A percentile compares a stretch with the other conserved stretches of the same genome.
phyloP scores from a whole-genome alignment of 1,140 invertebrate genomes.

The Tachypleus tridentatus region DNA sequence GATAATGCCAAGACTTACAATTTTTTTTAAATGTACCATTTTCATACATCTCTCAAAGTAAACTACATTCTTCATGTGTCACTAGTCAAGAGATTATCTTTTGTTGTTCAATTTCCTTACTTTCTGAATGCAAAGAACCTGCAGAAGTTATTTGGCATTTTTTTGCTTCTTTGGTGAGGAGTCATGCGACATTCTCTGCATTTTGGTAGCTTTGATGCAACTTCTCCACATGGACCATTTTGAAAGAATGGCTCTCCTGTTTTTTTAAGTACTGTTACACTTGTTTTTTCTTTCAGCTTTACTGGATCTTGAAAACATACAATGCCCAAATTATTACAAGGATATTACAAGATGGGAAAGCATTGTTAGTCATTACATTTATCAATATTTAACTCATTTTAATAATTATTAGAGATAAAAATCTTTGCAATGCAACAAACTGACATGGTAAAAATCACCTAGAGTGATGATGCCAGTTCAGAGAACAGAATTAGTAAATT shows the following conservation, averaged over 20 bases:
- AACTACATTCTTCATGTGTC: too few species aligned
- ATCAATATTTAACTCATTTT: neutral
- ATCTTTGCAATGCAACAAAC: too few species aligned
- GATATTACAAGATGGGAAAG: neutral
- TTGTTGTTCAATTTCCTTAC: conserved; percentile 20
- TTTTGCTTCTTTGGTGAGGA: conserved; percentile 65
- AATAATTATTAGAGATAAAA: too few species aligned
- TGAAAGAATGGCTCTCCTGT: conserved; percentile 67
- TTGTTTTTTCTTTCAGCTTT: conserved; percentile 34
- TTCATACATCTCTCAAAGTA: too few species aligned
- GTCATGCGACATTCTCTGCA: conserved; percentile 84
- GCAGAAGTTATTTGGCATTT: conserved; percentile 85
- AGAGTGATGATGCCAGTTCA: too few species aligned
- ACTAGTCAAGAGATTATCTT: neutral
- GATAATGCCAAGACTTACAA: too few species aligned
- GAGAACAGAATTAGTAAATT: too few species aligned
- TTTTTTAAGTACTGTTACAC: conserved; percentile 54
- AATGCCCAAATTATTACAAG: neutral
- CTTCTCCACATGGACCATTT: conserved; percentile 76
- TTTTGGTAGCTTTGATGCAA: conserved; percentile 73
- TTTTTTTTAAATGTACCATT: too few species aligned
- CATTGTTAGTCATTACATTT: neutral
- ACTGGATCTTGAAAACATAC: too few species aligned
- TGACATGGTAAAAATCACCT: too few species aligned
- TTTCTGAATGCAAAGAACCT: conserved; percentile 91